Evolutionary conservation across 2,797 vertebrate genomes (phyloP), one percentile per base, ranked within the genome.

Genomic region (Mormyrops boulengeri): DNA sequence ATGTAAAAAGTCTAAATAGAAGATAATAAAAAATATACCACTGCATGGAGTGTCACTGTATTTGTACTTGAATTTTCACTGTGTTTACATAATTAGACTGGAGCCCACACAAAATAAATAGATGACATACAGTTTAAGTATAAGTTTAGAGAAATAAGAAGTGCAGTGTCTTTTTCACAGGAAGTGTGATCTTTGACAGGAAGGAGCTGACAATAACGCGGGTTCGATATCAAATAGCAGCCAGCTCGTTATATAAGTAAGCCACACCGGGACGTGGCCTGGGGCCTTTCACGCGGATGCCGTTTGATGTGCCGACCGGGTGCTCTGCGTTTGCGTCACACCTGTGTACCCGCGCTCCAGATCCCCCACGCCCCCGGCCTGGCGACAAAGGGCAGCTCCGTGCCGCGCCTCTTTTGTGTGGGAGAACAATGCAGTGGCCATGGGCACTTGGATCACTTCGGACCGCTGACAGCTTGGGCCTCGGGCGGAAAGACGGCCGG

Each of bases 401-500:
- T 93, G 94, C 93, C 9, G 94, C 92, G 95, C 92, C 30, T 38
- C 26, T 2, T 55, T 94, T 92, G 93, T 90, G 91, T 89, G 88
- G 91, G 93, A 93, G 96, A 93, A 96, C 95, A 96, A 93, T 94
- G 93, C 90, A 94, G 82, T 94, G 94, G 93, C 94, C 94, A 91
- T 94, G 96, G 95, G 93, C 93, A 91, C 91, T 88, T 96, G 96
- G 47, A 96, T 95, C 95, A 94, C 95, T 95, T 93, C 90, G 93
- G 95, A 91, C 90, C 90, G 93, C 94, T 96, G 96, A 97, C 95
- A 96, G 95, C 91, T 95, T 89, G 93, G 94, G 94, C 96, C 96
- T 94, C 92, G 92, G 97, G 95, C 94, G 92, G 94, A 92, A 90
- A 85, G 91, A 90, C 91, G 91, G 93, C 92, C 93, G 90, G 94